Percentiles rank a stretch among this genome's conserved stretches.
Evolutionary conservation across 1,140 invertebrate species (phyloP).

Genomic region (Augochlora pura): DNA sequence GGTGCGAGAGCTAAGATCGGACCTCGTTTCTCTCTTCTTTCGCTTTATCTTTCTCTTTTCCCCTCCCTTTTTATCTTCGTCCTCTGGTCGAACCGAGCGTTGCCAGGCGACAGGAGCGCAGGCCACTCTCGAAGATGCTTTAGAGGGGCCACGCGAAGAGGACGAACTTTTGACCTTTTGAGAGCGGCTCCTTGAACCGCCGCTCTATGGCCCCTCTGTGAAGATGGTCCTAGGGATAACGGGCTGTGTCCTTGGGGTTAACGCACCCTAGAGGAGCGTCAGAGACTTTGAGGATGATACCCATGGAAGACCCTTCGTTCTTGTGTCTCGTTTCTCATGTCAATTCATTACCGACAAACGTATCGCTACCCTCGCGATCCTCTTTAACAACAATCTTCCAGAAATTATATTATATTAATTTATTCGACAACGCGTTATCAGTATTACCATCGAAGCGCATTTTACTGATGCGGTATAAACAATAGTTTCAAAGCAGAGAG

Average conservation of each 20-base stretch:
- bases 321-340: no score
- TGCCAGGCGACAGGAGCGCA: slow-evolving; percentile 63
- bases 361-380: no score
- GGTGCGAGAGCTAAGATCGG: slow-evolving; percentile 27
- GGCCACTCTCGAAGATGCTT: slow-evolving; percentile 61
- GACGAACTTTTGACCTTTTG: slow-evolving; percentile 69
- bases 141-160: slow-evolving; percentile 53
- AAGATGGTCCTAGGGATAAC: slow-evolving; percentile 7
- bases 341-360: no score
- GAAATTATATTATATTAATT: no score
- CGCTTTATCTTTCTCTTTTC: background rate
- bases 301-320: no score
- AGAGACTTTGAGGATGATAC: no score
- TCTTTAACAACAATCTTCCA: no score
- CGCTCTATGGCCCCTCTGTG: slow-evolving; percentile 17
- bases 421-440: no score
- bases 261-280: background rate
- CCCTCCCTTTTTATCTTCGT: slow-evolving; percentile 12
- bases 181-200: slow-evolving; percentile 48
- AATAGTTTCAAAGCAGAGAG: no score
- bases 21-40: slow-evolving; percentile 3
- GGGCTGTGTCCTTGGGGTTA: slow-evolving; percentile 16
- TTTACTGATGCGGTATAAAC: no score
- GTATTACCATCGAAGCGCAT: no score
- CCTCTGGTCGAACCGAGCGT: slow-evolving; percentile 44